Evolutionary conservation across 1,140 invertebrate species (phyloP), one percentile per base, ranked within the genome.

Genomic region (Rhyzopertha dominica): DNA sequence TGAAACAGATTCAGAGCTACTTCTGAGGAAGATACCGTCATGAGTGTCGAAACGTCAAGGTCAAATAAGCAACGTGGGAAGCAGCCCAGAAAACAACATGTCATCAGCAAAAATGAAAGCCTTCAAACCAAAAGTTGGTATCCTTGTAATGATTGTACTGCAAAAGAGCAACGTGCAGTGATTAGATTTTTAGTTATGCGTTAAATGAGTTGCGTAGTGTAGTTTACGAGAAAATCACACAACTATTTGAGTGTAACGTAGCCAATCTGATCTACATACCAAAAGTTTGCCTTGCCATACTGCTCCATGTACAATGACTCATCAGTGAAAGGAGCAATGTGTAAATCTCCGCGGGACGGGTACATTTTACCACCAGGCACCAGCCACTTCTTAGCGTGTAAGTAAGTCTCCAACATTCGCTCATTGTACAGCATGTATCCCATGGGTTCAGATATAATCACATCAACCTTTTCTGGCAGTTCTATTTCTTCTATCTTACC

Each of bases 351-450:
- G 67, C 89, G 79, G 2, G 90, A 88, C 25, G 96, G 96, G 69
- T 95, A 99, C 96, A 99, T 99, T 56, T 81, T 80, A 18, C 91
- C 93, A 65, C 83, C 82, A 34, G 90, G 86, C 71, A 85, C 86
- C 9, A 99, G 74, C 91, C 94, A 99, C 65, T 98, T 98, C 64
- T 98, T 96, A 2, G 95, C 95, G 74, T 98, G 95, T 30, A 99
- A 72, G 73, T 95, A 99, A 4, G 94, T 97, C 74, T 99, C 96
- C 48, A 99, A 73, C 96, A 99, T 99, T 53, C 96, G 77, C 71
- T 99, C 96, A 72, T 99, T 99, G 63, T 97, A 97, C 8, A 99
- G 73, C 96, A 99, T 99, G 62, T 99, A 99, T 18, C 96, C 96
- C 96, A 99, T 99, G 0, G 96, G 96, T 72, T 99, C 96, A 5